Percentiles rank a stretch among this genome's conserved stretches.
phyloP scores from a whole-genome alignment of 2,113 vertebrate genomes.

The Python bivittatus region DNA sequence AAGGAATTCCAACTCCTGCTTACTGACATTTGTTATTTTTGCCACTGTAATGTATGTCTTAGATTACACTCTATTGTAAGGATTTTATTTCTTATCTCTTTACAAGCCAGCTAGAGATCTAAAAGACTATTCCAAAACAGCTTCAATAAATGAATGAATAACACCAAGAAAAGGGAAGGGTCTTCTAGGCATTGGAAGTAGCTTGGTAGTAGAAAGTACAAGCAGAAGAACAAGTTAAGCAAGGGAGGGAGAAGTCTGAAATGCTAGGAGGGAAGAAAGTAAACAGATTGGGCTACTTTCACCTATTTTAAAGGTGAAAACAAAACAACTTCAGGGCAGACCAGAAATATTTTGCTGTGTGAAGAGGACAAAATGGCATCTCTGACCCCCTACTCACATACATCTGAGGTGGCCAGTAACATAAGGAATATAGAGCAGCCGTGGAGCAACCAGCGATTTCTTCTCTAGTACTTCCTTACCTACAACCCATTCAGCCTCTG shows the following conservation, averaged over 20 bases:
- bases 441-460: not conserved
- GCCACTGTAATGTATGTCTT: not conserved
- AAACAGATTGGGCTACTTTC: not conserved
- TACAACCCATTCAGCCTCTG: not conserved
- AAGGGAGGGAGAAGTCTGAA: not conserved
- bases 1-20: not conserved
- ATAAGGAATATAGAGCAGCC: not conserved
- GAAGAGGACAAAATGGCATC: not conserved
- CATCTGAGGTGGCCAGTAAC: not conserved
- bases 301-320: not conserved
- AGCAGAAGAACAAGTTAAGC: not conserved
- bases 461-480: not conserved
- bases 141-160: not conserved
- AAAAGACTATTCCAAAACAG: not conserved
- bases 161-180: not conserved
- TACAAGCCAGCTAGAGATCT: not conserved
- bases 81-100: not conserved
- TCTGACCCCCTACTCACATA: not conserved
- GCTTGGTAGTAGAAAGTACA: not conserved
- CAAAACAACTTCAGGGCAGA: not conserved
- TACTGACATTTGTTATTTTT: not conserved
- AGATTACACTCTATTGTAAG: not conserved
- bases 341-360: not conserved
- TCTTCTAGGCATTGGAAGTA: not conserved
- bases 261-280: not conserved